Conservation (phyloP, 2,113 vertebrate species). For the Dipodomys merriami region DNA sequence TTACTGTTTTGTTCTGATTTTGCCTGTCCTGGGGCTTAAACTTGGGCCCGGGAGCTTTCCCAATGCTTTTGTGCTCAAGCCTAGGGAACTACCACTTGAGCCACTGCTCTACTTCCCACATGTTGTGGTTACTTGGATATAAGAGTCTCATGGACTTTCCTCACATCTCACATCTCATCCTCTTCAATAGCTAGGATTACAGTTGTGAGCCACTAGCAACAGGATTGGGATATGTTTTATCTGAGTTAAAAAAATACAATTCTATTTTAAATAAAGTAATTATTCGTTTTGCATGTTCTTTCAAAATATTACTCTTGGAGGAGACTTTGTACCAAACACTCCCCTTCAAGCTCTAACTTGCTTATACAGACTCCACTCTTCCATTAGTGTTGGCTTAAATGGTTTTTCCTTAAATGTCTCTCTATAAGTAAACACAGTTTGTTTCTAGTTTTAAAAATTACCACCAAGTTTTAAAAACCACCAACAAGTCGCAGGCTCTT, state of each 20-base stretch:
- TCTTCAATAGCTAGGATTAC: no score
- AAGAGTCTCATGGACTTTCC: no score
- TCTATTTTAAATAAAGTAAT: not conserved
- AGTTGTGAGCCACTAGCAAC: no score
- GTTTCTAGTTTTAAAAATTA: not conserved
- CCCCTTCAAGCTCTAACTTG: not conserved
- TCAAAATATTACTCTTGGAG: not conserved
- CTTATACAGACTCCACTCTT: not conserved
- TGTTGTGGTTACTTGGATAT: no score
- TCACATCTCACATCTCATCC: no score
- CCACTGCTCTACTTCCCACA: no score
- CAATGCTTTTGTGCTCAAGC: no score
- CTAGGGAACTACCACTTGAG: no score
- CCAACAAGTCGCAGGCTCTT: not conserved
- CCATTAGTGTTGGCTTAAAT: not conserved
- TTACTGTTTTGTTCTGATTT: no score
- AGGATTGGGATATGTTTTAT: not conserved
- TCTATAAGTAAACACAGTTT: not conserved
- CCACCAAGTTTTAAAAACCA: no score
- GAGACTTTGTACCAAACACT: fast-evolving
- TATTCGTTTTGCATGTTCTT: not conserved
- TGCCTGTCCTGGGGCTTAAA: no score
- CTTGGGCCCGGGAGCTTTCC: no score
- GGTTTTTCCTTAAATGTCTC: not conserved
- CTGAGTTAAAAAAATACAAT: conserved; percentile 13